A percentile compares a stretch with the other conserved stretches of the same genome.
phyloP scores from a whole-genome alignment of 2,888 invertebrate species.

The Eristalis tenax region DNA sequence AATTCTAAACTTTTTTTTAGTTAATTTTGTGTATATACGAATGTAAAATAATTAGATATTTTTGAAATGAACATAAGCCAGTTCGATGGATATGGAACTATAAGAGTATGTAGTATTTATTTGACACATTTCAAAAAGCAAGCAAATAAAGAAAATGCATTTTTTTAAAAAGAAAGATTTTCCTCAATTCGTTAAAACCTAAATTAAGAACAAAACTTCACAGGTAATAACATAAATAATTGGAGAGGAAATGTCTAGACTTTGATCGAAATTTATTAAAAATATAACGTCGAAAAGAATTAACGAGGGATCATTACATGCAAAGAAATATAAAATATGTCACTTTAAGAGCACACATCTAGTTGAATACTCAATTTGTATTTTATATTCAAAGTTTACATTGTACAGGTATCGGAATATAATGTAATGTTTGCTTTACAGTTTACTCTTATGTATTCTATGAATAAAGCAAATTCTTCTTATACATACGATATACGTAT shows the following conservation, averaged over 20 bases:
- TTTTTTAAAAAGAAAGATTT: neutral
- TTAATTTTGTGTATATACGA: neutral
- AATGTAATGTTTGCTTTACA: neutral
- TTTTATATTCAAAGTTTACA: neutral
- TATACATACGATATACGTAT: constrained; percentile 2
- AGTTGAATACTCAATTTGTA: too few species aligned
- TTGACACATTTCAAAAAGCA: neutral
- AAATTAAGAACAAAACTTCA: neutral
- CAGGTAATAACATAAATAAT: neutral
- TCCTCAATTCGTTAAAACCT: neutral
- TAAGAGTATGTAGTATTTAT: neutral
- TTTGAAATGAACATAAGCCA: neutral
- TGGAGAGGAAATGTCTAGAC: neutral
- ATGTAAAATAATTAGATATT: neutral
- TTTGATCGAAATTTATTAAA: neutral
- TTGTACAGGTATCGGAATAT: neutral
- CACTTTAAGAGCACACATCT: too few species aligned
- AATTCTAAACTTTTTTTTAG: neutral
- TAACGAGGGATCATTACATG: neutral
- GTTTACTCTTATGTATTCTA: neutral
- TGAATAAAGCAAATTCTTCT: constrained; percentile 1
- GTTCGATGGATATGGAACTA: neutral
- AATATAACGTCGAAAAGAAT: too few species aligned
- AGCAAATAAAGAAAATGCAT: neutral
- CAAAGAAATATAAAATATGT: neutral